Base-by-base conservation (phyloP, 2,888 invertebrate genomes). In the Pollenia griseotomentosa region DNA sequence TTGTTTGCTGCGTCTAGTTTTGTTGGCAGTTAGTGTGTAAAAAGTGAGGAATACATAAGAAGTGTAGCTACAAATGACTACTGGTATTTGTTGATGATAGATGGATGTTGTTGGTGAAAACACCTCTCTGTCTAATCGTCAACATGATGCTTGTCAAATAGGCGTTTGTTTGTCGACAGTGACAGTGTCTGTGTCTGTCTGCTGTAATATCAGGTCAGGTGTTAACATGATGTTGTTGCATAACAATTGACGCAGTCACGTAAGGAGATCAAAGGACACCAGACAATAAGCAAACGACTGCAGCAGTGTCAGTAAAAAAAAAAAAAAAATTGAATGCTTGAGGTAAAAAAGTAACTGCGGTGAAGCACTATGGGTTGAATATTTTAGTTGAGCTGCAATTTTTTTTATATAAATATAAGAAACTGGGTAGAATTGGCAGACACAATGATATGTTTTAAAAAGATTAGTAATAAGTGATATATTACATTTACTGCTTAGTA, bases 211-310 rank as follows among this genome's bases (percentile, higher is more conserved):
- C 81, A 86, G 82, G 85, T 77, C 89, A 90, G 90, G 90, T 90
- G 90, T 87, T 88, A 89, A 86, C 89, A 88, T 85, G 79, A 82
- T 68, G 82, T 88, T 82, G 88, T 87, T 86, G 88, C 83, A 86
- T 84, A 86, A 87, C 90, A 90, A 89, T 89, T 88, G 89, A 86
- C 90, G 88, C 88, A 88, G 89, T 90, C 90, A 90, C 89, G 90
- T 88, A 83, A 88, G 90, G 89, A 90, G 89, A 90, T 91, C 91
- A 90, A 91, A 90, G 88, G 85, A 86, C 74, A 81, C 10, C 59
- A 82, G 53, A 73, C 79, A 79, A 83, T 78, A 63, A 78, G 40
- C 42, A 66, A 82, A 82, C 51, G 82, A 23, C 44, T 46, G 78
- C 74, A 68, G 10, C 63, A 70, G 78, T 44, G 73, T 78, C 74